A percentile compares a stretch with the other conserved stretches of the same genome.
phyloP scores from a whole-genome alignment of 2,888 invertebrate genomes.

The Teleogryllus oceanicus region DNA sequence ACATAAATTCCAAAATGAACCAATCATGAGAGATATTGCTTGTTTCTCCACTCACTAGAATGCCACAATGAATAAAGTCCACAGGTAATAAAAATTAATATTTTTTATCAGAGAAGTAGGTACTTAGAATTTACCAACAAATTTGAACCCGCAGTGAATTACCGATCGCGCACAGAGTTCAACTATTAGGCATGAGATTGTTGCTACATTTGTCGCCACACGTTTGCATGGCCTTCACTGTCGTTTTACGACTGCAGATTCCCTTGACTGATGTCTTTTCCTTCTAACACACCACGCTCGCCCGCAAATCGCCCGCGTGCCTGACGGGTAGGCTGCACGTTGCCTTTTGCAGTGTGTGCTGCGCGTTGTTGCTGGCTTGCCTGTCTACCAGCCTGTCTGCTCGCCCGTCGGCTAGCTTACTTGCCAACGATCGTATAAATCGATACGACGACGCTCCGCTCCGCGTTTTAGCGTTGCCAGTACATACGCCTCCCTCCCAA shows the following conservation, averaged over 20 bases:
- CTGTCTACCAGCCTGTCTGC: conserved; percentile 18
- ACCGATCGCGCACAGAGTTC: not conserved
- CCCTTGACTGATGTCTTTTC: not conserved
- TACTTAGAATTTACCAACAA: too few relatives aligned
- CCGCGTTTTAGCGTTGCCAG: conserved; percentile 25
- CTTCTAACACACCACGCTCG: not conserved
- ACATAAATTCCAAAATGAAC: conserved; percentile 95
- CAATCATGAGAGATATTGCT: conserved; percentile 67
- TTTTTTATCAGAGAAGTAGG: too few relatives aligned
- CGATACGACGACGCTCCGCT: conserved; percentile 23
- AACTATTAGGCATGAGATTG: not conserved
- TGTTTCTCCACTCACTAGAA: conserved; percentile 24
- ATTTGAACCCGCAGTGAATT: too few relatives aligned
- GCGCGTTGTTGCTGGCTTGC: not conserved
- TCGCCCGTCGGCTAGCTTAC: not conserved
- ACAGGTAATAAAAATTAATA: not conserved
- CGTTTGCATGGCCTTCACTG: conserved; percentile 2
- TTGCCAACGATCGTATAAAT: conserved; percentile 10
- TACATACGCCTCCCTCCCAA: conserved; percentile 20
- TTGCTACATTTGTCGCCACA: not conserved
- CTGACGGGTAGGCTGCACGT: not conserved
- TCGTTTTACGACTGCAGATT: not conserved
- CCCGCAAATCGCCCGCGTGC: not conserved
- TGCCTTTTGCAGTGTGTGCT: not conserved
- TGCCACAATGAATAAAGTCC: conserved; percentile 23